phyloP scores from a whole-genome alignment of 2,888 invertebrate genomes.

The Scaptomyza cyrtandrae region DNA sequence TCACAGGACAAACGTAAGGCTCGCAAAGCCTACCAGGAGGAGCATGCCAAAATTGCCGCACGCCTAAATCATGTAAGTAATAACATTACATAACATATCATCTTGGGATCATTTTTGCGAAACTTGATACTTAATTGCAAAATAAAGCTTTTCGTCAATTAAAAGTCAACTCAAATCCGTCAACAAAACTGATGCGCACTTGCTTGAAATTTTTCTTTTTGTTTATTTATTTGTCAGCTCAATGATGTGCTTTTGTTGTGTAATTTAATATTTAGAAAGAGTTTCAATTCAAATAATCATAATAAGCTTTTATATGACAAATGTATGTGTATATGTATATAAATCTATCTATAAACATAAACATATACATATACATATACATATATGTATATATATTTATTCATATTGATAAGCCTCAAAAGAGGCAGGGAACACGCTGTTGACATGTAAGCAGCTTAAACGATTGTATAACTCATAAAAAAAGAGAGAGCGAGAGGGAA shows the following conservation, averaged over 20 bases:
- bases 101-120: too few species aligned
- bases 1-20: constrained; percentile 95
- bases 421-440: constrained; percentile 1
- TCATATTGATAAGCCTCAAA: constrained; percentile 1
- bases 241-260: constrained; percentile 13
- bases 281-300: constrained; percentile 44
- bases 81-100: not conserved
- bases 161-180: not conserved
- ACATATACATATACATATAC: not conserved
- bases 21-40: constrained; percentile 94
- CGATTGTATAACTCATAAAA: constrained; percentile 31
- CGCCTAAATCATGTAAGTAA: constrained; percentile 91
- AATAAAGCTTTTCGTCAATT: not conserved
- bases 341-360: constrained; percentile 9
- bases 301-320: constrained; percentile 3
- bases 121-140: too few species aligned
- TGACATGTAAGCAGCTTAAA: constrained; percentile 48
- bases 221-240: constrained; percentile 13
- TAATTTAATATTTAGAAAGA: constrained; percentile 20
- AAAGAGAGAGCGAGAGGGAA: constrained; percentile 11
- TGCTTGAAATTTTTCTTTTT: not conserved
- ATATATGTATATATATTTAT: too few species aligned
- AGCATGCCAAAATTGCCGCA: constrained; percentile 92
- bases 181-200: constrained; percentile 5
- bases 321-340: not conserved